Base-by-base conservation (phyloP, 2,888 invertebrate species). In the Cantharis flavilabris region DNA sequence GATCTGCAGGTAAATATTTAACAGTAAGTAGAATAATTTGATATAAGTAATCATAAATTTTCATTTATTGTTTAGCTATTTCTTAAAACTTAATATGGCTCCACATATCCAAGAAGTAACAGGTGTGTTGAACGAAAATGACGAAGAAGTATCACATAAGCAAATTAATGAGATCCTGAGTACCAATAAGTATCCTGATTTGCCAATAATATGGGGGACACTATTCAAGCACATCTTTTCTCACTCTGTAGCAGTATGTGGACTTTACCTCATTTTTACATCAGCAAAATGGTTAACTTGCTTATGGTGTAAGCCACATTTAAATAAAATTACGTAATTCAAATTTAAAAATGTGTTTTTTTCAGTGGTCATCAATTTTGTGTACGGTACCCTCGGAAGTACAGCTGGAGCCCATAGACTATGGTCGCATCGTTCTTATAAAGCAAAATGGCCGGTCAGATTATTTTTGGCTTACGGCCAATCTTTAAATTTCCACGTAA, bases 361-460 rank as follows among this genome's bases (percentile, higher is more conserved):
- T 3, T 3, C 16, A 67, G 65, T 23, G 9, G 9, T 67, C 7
- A 9, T 1, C 13, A 23, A 67, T 67, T 67, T 23, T 13, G 89
- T 89, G 26, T 82, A 91, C 0, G 90, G 91, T 16, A 94, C 92
- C 9, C 92, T 94, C 78, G 94, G 94, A 9, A 91, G 94, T 11
- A 94, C 94, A 0, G 94, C 90, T 0, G 94, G 94, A 11, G 94
- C 89, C 0, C 94, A 94, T 85, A 89, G 94, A 49, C 90, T 90
- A 75, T 94, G 93, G 93, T 91, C 91, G 69, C 94, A 94, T 85
- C 90, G 91, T 80, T 90, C 93, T 0, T 94, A 90, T 84, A 94
- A 93, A 88, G 93, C 93, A 0, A 93, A 89, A 81, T 80, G 89
- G 78, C 91, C 93, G 0, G 85, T 94, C 3, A 90, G 92, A 79